Evolutionary conservation across 2,888 invertebrate species (phyloP).

Genomic region (Opisthograptis luteolata): DNA sequence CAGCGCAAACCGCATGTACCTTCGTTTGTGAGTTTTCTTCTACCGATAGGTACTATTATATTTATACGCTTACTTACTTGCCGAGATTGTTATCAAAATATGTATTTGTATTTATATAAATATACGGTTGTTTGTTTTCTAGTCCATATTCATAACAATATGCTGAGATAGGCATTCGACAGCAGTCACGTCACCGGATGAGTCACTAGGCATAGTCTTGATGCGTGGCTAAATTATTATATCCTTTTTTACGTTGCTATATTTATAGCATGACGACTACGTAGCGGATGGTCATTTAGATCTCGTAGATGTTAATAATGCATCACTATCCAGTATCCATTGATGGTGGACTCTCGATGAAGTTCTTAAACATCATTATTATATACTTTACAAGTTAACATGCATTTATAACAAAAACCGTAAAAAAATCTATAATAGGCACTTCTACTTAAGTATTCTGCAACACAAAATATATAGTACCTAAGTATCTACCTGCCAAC

Average conservation of each 20-base stretch:
- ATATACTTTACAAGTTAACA: no score
- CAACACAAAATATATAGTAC: no score
- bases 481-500: no score
- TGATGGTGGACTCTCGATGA: no score
- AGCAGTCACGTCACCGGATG: constrained; percentile 52
- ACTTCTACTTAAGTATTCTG: no score
- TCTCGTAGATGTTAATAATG: background rate
- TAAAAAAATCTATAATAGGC: no score
- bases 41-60: no score
- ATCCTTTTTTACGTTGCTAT: background rate
- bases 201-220: constrained; percentile 35
- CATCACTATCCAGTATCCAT: background rate
- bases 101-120: constrained; percentile 2
- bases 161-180: constrained; percentile 33
- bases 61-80: background rate
- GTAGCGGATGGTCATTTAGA: background rate
- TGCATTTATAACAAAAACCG: no score
- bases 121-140: constrained; percentile 29
- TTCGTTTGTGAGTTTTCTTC: background rate
- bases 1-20: background rate
- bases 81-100: constrained; percentile 29
- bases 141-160: constrained; percentile 29
- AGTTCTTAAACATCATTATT: no score
- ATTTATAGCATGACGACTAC: background rate
- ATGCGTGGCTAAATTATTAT: constrained; percentile 2